Evolutionary conservation across 2,113 vertebrate genomes (phyloP), one percentile per base, ranked within the genome.

Genomic region (Columbina picui): DNA sequence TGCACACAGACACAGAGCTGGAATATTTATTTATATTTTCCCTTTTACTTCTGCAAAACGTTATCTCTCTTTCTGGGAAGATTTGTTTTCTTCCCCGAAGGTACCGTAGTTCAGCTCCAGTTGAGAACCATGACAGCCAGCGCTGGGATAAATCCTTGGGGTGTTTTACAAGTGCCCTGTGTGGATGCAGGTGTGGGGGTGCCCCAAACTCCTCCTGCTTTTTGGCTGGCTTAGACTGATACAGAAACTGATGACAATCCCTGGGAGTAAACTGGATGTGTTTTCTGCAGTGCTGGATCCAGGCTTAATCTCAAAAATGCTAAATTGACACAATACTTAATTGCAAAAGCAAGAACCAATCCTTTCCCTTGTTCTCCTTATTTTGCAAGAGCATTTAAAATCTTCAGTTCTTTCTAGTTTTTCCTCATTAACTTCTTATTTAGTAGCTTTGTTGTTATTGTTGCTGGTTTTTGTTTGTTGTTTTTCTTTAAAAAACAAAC

Each of bases 261-360:
- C 41, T 52, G 68, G 50, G 80, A 87, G 68, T 47, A 67, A 78
- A 93, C 87, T 77, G 86, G 71, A 59, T 63, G 49, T 71, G n/a
- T 61, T 89, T 92, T 84, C 32, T 47, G 70, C 32, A 29, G 74
- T 52, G 5, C 64, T 15, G 22, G 41, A 88, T 38, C n/a, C 60
- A 52, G n/a, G 59, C 50, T 95, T 91, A 53, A 63, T 67, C 63
- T 75, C n/a, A 38, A 84, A 77, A 38, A 60, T 55, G 56, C 39
- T 84, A 29, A 87, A 74, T 93, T 93, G 14, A 36, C 59, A 70
- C 90, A 95, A 70, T 50, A 60, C 82, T 85, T 73, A 80, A 94
- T 89, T 80, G 27, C 73, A 75, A 83, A 92, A 87, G 25, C 41
- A 71, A 93, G 59, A 77, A 32, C n/a, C 74, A 22, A 73, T 71